Evolutionary conservation across 2,888 invertebrate genomes (phyloP).

Genomic region (Lagria hirta): DNA sequence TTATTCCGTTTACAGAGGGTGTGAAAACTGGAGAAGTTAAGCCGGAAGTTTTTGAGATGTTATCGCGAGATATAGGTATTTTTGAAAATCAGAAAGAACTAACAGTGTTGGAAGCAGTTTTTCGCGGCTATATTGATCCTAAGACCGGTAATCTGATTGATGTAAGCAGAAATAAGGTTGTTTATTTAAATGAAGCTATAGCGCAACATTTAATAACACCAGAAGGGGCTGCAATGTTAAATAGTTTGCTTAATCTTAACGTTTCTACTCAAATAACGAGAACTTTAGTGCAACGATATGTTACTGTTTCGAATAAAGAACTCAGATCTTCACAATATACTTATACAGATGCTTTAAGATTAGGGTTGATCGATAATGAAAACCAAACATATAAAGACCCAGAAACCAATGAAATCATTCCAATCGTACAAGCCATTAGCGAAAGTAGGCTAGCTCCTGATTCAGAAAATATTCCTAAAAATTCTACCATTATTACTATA

Average conservation of each 20-base stretch:
- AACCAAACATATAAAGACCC: constrained; percentile 78
- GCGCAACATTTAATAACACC: constrained; percentile 81
- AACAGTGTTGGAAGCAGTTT: constrained; percentile 84
- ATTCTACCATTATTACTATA: constrained; percentile 36
- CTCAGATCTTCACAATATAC: constrained; percentile 66
- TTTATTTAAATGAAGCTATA: constrained; percentile 84
- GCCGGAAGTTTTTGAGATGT: constrained; percentile 83
- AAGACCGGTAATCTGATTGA: constrained; percentile 84
- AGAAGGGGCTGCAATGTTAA: constrained; percentile 83
- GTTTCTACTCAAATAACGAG: constrained; percentile 86
- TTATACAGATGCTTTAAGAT: constrained; percentile 75
- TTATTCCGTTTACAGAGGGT: constrained; percentile 78
- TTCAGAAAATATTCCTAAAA: constrained; percentile 43
- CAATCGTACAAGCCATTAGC: constrained; percentile 76
- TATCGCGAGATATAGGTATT: constrained; percentile 80
- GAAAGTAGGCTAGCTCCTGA: constrained; percentile 71
- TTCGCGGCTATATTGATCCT: constrained; percentile 83
- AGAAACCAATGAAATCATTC: constrained; percentile 68
- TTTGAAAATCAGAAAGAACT: constrained; percentile 75
- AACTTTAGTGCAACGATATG: constrained; percentile 79
- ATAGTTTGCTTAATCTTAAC: constrained; percentile 83
- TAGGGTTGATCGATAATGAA: constrained; percentile 78
- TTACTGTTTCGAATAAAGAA: constrained; percentile 69
- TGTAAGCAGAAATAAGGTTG: constrained; percentile 66
- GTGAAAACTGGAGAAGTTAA: constrained; percentile 76